phyloP scores from a whole-genome alignment of 2,113 vertebrate species.

The Galemys pyrenaicus region DNA sequence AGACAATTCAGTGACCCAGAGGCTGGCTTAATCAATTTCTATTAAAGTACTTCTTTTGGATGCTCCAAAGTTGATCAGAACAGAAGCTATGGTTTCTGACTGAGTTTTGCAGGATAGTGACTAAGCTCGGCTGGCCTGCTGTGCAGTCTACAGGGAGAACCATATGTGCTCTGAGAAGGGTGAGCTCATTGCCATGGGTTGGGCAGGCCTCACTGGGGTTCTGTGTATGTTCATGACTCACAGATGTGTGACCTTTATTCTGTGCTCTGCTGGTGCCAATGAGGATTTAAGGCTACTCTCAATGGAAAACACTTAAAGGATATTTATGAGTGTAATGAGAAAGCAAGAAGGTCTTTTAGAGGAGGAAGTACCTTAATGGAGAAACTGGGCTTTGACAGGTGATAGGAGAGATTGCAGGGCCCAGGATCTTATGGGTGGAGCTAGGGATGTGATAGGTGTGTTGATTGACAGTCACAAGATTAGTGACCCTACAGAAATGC shows the following conservation, averaged over 20 bases:
- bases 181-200: background rate
- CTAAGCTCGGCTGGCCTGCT: background rate
- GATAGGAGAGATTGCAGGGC: background rate
- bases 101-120: background rate
- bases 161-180: background rate
- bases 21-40: background rate
- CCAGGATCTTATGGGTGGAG: background rate
- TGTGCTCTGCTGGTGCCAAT: background rate
- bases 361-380: background rate
- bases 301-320: background rate
- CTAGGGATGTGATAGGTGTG: background rate
- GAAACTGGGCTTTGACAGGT: background rate
- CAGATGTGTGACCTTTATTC: background rate
- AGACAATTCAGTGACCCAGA: background rate
- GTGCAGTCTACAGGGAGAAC: background rate
- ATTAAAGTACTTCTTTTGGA: background rate
- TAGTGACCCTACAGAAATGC: background rate
- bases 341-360: constrained; percentile 28
- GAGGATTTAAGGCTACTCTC: background rate
- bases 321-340: background rate
- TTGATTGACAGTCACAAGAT: background rate
- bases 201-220: background rate
- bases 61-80: background rate
- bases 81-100: background rate
- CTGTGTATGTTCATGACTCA: background rate